phyloP scores from a whole-genome alignment of 2,888 invertebrate species.

The Griposia aprilina region DNA sequence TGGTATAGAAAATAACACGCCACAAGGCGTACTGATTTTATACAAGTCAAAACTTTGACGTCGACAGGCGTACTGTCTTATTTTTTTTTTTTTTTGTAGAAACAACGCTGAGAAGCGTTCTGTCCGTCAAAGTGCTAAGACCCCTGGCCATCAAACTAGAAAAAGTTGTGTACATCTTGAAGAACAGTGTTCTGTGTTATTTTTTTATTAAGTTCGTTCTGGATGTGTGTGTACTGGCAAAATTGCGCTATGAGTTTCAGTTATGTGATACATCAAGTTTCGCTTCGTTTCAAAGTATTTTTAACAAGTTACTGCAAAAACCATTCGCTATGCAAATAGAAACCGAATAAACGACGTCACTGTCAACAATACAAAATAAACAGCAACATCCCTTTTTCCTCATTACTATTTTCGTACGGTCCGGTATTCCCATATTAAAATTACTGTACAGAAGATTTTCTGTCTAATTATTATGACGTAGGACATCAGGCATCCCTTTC shows the following conservation, averaged over 20 bases:
- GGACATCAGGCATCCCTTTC: background rate
- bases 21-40: too few species aligned
- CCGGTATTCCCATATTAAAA: slow-evolving; percentile 36
- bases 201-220: background rate
- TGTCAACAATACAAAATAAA: slow-evolving; percentile 15
- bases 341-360: background rate
- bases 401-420: slow-evolving; percentile 31
- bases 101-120: too few species aligned
- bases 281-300: background rate
- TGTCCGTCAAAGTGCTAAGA: too few species aligned
- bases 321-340: background rate
- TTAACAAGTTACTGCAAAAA: background rate
- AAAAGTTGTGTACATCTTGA: too few species aligned
- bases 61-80: too few species aligned
- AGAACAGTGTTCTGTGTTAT: too few species aligned
- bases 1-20: too few species aligned
- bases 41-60: too few species aligned
- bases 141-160: too few species aligned
- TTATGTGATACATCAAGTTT: too few species aligned
- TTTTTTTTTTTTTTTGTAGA: too few species aligned
- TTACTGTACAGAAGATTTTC: slow-evolving; percentile 27
- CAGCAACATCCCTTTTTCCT: slow-evolving; percentile 29
- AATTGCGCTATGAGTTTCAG: too few species aligned
- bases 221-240: background rate
- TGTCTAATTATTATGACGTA: slow-evolving; percentile 30